Conservation (phyloP, 37 sponge, comb jelly and placozoan genomes). For the Halichondria panicea region DNA sequence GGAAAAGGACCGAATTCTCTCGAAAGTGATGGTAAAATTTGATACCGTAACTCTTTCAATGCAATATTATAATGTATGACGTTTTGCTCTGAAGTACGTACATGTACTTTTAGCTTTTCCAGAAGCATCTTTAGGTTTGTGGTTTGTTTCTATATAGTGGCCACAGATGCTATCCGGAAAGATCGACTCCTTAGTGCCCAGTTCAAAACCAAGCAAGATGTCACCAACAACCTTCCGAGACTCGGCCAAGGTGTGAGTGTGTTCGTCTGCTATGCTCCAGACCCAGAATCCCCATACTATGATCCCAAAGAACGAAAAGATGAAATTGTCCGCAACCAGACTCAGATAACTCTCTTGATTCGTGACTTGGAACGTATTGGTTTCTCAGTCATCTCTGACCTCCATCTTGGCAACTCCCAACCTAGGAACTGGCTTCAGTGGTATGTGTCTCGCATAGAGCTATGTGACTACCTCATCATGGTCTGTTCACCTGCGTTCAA, state of each 20-base stretch:
- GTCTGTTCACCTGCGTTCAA: constrained; percentile 56
- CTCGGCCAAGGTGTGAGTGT: constrained; percentile 47
- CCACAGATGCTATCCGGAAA: background rate
- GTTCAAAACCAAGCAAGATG: constrained; percentile 24
- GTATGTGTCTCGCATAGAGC: constrained; percentile 40
- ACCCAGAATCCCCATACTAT: constrained; percentile 29
- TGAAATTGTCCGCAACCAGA: background rate
- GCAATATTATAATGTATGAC: too few species aligned
- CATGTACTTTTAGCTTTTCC: too few species aligned
- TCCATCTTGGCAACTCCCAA: constrained; percentile 21
- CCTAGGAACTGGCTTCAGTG: constrained; percentile 34
- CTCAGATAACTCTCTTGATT: background rate
- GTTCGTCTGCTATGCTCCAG: constrained; percentile 57
- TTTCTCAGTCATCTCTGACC: constrained; percentile 29
- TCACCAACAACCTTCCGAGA: background rate
- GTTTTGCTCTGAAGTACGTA: too few species aligned
- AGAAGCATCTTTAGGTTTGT: too few species aligned
- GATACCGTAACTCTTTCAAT: too few species aligned
- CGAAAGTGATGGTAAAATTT: too few species aligned
- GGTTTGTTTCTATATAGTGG: too few species aligned
- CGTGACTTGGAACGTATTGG: constrained; percentile 1
- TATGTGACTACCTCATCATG: constrained; percentile 29
- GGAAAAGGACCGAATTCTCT: too few species aligned
- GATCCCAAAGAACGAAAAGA: background rate
- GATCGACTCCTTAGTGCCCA: background rate